Percentiles rank a stretch among this genome's conserved stretches.
Evolutionary conservation across 2,797 vertebrate species (phyloP).

Genomic region (Coendou prehensilis): DNA sequence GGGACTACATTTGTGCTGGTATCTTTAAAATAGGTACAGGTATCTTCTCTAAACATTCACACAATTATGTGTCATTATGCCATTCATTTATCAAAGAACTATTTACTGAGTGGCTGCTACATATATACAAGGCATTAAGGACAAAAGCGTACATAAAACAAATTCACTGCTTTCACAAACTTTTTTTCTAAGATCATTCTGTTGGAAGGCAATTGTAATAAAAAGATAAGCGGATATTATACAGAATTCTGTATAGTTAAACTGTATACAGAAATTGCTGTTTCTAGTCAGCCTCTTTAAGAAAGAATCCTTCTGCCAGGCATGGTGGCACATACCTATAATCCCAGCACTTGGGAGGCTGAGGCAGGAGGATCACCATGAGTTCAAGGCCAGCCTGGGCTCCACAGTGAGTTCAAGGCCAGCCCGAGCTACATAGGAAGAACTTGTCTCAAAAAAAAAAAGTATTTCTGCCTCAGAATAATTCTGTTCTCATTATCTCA

Average conservation of each 20-base stretch:
- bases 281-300: background rate
- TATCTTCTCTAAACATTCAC: conserved; percentile 7
- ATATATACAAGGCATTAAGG: background rate
- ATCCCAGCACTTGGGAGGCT: background rate
- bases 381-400: no score
- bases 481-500: conserved; percentile 17
- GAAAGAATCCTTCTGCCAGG: background rate
- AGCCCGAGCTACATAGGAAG: background rate
- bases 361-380: no score
- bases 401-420: no score
- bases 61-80: conserved; percentile 2
- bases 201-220: background rate
- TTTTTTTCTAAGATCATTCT: conserved; percentile 38
- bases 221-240: conserved; percentile 39
- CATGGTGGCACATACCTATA: background rate
- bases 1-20: background rate
- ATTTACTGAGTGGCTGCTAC: background rate
- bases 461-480: background rate
- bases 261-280: background rate
- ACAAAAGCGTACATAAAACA: conserved; percentile 30
- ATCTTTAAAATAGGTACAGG: background rate
- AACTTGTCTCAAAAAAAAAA: background rate
- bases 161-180: background rate
- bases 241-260: background rate
- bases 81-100: conserved; percentile 18